These are phyloP conservation scores for Pachydiplax longipennis DNA, from an alignment of 2,888 invertebrate genomes.

Conservation along the genomic window DNA sequence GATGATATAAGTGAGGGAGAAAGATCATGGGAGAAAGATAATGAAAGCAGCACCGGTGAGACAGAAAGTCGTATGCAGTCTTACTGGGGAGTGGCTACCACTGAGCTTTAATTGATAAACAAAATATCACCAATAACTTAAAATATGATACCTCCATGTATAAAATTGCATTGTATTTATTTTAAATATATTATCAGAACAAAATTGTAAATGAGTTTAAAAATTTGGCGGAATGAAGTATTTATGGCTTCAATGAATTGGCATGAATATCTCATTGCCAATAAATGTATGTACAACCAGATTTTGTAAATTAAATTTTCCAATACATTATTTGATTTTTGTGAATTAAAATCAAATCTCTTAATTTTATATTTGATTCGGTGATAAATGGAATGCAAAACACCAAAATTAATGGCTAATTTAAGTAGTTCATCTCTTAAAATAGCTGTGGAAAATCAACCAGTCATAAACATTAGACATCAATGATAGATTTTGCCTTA, in stretches of 20 bases:
- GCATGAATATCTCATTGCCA: neutral
- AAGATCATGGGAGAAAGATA: constrained; percentile 18
- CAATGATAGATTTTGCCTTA: no score
- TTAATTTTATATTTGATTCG: no score
- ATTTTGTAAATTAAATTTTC: neutral
- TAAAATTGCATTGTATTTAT: neutral
- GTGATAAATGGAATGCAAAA: no score
- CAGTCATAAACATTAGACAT: no score
- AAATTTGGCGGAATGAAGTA: neutral
- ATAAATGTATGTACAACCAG: neutral
- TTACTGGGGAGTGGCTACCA: constrained; percentile 90
- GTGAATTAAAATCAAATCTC: no score
- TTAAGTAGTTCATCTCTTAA: no score
- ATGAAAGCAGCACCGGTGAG: constrained; percentile 23
- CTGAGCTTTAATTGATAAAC: constrained; percentile 70
- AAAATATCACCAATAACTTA: neutral
- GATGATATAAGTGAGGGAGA: constrained; percentile 16
- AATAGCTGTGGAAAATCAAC: no score
- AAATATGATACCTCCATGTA: neutral
- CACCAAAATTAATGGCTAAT: no score
- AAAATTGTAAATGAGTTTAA: neutral
- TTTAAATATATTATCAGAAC: neutral
- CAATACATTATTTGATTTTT: neutral
- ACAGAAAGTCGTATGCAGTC: constrained; percentile 77
- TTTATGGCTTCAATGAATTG: neutral